Conservation (phyloP, 2,797 vertebrate species). For the Craterocephalus amniculus region DNA sequence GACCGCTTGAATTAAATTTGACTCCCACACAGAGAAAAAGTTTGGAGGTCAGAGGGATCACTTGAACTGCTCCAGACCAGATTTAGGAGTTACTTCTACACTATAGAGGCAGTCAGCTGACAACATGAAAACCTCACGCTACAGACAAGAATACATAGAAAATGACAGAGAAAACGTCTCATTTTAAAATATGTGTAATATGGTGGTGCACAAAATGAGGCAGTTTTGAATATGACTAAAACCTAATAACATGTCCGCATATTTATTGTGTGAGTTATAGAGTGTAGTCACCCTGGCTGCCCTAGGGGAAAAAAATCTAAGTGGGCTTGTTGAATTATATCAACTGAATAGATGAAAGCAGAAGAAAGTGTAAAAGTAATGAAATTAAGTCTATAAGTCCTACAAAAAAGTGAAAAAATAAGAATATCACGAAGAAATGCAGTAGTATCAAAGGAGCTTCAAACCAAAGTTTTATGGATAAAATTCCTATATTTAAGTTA, state of each 20-base stretch:
- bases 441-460: not conserved
- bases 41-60: constrained; percentile 43
- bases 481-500: not conserved
- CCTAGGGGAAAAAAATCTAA: no score
- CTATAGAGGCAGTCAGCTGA: constrained; percentile 22
- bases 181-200: not conserved
- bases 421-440: not conserved
- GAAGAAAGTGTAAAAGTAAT: not conserved
- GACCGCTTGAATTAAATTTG: constrained; percentile 55
- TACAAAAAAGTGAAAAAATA: no score
- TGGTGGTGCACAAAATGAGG: not conserved
- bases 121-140: not conserved
- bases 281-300: no score
- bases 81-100: constrained; percentile 13
- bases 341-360: no score
- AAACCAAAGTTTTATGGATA: not conserved
- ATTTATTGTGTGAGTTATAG: not conserved
- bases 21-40: constrained; percentile 44
- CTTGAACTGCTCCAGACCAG: constrained; percentile 27
- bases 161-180: no score
- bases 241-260: not conserved
- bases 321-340: no score
- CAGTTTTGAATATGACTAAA: not conserved
- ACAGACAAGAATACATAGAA: not conserved
- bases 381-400: no score